These are phyloP conservation scores for Diphyllodes magnificus DNA, from an alignment of 2,113 vertebrate species.

Conservation along the genomic window DNA sequence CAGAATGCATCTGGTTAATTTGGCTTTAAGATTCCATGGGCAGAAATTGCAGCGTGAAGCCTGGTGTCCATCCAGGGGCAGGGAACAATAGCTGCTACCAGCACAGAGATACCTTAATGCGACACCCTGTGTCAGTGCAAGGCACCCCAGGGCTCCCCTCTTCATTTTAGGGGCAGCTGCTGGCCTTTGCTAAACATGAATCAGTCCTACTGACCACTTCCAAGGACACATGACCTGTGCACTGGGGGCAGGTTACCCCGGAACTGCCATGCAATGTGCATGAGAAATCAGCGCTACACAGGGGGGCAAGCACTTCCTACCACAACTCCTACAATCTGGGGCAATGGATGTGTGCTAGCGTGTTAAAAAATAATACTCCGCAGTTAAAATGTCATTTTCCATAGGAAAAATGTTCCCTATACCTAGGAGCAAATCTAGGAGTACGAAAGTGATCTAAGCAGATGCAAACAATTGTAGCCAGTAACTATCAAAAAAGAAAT, in stretches of 20 bases:
- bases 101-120: not conserved
- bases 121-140: not conserved
- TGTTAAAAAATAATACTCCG: conserved; percentile 34
- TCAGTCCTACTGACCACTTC: not conserved
- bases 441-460: not conserved
- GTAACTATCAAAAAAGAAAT: not conserved
- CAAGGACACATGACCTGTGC: not conserved
- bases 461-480: conserved; percentile 1
- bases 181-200: not conserved
- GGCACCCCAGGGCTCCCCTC: not conserved
- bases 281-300: not conserved
- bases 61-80: not conserved
- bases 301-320: conserved; percentile 27
- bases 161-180: not conserved
- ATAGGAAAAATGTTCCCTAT: conserved; percentile 60
- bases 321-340: not conserved
- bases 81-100: not conserved
- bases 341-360: not conserved
- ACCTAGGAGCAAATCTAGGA: conserved; percentile 50
- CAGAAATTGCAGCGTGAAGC: not conserved
- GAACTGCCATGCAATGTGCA: conserved; percentile 45
- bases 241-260: not conserved
- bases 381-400: conserved; percentile 58
- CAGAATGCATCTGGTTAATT: not conserved
- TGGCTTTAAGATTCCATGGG: not conserved